Conservation (phyloP, 2,888 invertebrate species). For the Heliconius ismenius region DNA sequence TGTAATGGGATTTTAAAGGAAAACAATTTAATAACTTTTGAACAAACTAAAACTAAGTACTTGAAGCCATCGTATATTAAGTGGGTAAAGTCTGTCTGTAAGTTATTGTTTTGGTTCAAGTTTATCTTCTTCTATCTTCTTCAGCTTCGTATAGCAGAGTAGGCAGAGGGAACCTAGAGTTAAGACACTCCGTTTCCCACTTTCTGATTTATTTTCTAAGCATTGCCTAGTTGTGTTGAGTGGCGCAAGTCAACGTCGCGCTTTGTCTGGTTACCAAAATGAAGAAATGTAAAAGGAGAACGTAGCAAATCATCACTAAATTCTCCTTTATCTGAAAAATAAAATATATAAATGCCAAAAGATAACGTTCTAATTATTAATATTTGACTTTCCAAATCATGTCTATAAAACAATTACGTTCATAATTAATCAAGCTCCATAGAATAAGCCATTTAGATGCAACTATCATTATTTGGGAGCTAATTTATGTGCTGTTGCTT, state of each 20-base stretch:
- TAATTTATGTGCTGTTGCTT: neutral
- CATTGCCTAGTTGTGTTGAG: no score
- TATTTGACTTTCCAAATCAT: no score
- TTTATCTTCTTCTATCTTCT: neutral
- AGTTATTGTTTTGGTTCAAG: neutral
- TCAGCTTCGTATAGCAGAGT: no score
- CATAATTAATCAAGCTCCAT: neutral
- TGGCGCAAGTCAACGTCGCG: no score
- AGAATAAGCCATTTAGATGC: conserved; percentile 7
- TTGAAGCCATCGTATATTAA: neutral
- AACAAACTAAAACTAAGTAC: neutral
- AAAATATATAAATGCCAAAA: neutral
- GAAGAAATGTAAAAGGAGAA: no score
- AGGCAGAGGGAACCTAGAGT: no score
- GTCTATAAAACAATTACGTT: neutral
- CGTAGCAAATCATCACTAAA: no score
- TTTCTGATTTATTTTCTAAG: no score
- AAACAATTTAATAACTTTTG: conserved; percentile 14
- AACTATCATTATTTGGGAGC: conserved; percentile 13
- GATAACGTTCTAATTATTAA: neutral
- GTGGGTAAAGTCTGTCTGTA: neutral
- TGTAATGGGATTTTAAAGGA: conserved; percentile 9
- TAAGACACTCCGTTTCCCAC: no score
- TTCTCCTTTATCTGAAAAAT: neutral
- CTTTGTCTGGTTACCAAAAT: no score